Base-by-base conservation (phyloP, 1,140 invertebrate species). In the Harpegnathos saltator region DNA sequence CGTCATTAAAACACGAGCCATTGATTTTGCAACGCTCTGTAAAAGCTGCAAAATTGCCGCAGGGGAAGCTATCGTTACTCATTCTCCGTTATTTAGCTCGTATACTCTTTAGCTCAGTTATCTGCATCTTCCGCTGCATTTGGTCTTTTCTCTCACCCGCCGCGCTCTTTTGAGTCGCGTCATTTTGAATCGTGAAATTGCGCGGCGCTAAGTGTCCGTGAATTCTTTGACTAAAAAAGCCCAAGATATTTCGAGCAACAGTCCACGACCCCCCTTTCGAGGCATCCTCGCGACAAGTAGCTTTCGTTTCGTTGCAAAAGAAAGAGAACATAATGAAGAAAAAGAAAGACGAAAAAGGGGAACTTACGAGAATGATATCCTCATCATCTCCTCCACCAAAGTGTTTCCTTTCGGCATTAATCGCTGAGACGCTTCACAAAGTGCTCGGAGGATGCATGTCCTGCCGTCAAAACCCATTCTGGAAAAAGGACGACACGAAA, bases 381-480 rank as follows among this genome's bases (percentile, higher is more conserved):
- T 95, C 62, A 97, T 95, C 88, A 97, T 94, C 92, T 97, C 96
- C 89, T 97, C 96, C 1, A 97, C 89, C 89, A 97, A 95, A 38
- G 95, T 96, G 9, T 95, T 95, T 44, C 95, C 95, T 82, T 95
- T 95, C 5, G 95, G 95, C 52, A 95, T 93, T 38, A 97, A 92
- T 52, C 95, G 94, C 84, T 96, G 96, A 0, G 96, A 95, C 11
- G 96, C 96, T 89, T 97, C 97, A 90, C 97, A 97, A 0, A 97
- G 92, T 0, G 96, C 96, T 26, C 96, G 95, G 26, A 96, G 93
- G 33, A 97, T 93, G 86, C 96, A 97, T 1, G 95, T 93, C 61
- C 95, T 93, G 0, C 96, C 96, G 83, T 95, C 95, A 85, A 97
- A 96, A 0, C 96, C 96, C 95, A 97, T 96, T 82, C 96, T 97